Evolutionary conservation across 2,888 invertebrate genomes (phyloP).

Genomic region (Chloroclystis v-ata): DNA sequence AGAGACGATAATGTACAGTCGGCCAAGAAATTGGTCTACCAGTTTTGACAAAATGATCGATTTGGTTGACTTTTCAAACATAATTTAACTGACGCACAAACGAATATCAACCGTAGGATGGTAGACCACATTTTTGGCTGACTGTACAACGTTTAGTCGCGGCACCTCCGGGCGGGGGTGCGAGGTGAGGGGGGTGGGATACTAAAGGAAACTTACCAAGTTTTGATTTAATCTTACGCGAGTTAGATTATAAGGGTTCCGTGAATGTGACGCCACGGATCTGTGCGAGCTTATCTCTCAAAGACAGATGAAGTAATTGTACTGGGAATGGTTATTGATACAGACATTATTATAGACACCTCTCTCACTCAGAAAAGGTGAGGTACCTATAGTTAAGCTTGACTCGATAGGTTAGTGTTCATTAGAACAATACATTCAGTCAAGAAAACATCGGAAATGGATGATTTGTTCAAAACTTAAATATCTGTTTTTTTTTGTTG

Average conservation of each 20-base stretch:
- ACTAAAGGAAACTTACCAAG: conserved; percentile 23
- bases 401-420: too few species aligned
- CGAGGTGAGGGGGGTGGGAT: conserved; percentile 22
- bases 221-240: conserved; percentile 29
- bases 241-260: conserved; percentile 28
- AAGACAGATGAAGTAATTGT: not conserved
- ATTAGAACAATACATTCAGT: too few species aligned
- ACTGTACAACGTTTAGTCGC: too few species aligned
- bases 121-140: too few species aligned
- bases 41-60: conserved; percentile 29
- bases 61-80: too few species aligned
- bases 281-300: not conserved
- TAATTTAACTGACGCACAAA: too few species aligned
- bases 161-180: conserved; percentile 5
- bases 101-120: too few species aligned
- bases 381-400: too few species aligned
- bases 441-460: not conserved
- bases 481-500: too few species aligned
- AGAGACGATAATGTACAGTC: conserved; percentile 23
- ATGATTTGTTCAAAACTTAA: not conserved
- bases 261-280: conserved; percentile 6
- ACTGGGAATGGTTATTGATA: not conserved
- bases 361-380: too few species aligned
- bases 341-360: not conserved
- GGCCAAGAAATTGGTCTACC: conserved; percentile 23